Evolutionary conservation across 2,888 invertebrate genomes (phyloP), one percentile per base, ranked within the genome.

Genomic region (Papilio protenor): DNA sequence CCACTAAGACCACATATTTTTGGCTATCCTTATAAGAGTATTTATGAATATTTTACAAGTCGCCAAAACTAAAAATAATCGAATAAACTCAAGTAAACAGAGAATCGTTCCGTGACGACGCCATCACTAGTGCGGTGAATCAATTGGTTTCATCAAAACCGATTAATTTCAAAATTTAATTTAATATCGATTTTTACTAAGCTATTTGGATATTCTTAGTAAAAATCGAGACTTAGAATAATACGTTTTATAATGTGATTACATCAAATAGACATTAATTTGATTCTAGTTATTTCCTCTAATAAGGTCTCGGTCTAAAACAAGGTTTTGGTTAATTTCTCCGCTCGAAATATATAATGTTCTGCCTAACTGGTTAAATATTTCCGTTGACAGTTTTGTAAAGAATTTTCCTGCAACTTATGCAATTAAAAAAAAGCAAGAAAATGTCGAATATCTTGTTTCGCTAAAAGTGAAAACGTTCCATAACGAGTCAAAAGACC

Each of bases 401-500:
- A 66, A 33, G 18, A 18, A 66, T 66, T 66, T 66, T 66, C 66
- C 45, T 45, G 5, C 14, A 21, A 11, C 45, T 69, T 69, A 45
- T 14, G 45, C 12, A 69, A 69, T 69, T 66, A 66, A 66, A 66
- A 40, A 66, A 69, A 21, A 11, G 0, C 40, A 69, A 45, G 21
- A 45, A 69, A 45, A 69, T 45, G 12, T 69, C 45, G 45, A 45
- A 45, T 21, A 69, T 72, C 71, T 40, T 1, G 59, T 76, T 76
- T 72, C 76, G 72, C 33, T 40, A 59, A 71, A 61, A 76, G 76
- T 72, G 76, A 76, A 76, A 76, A 55, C 52, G 57, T 40, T 57
- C 55, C 66, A 55, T 76, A 33, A 49, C 69, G 69, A 73, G 73
- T 73, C 57, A 73, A 69, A 73, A 73, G 45, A 72, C 57, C 72